phyloP scores from a whole-genome alignment of 2,888 invertebrate species.

The Drosophila macrospina region DNA sequence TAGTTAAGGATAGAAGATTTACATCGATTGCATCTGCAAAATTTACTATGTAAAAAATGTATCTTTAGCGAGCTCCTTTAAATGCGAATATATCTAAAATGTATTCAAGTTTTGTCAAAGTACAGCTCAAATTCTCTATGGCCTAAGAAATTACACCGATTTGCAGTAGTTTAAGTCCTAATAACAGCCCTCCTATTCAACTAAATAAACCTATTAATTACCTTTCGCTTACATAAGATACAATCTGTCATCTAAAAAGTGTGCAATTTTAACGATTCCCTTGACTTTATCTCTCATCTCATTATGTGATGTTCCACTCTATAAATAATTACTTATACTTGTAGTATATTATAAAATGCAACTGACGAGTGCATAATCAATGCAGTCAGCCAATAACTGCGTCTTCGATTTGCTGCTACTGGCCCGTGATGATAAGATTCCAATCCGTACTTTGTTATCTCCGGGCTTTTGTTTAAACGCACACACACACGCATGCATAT shows the following conservation, averaged over 20 bases:
- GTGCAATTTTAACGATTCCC: background rate
- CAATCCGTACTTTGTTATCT: background rate
- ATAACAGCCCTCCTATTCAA: too few relatives aligned
- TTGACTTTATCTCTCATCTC: background rate
- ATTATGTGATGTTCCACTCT: background rate
- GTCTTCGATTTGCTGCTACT: conserved; percentile 8
- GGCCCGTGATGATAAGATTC: conserved; percentile 30
- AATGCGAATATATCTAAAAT: too few relatives aligned
- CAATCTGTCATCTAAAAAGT: background rate
- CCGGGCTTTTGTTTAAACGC: conserved; percentile 2
- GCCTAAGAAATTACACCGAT: too few relatives aligned
- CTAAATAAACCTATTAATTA: too few relatives aligned
- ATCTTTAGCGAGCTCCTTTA: too few relatives aligned
- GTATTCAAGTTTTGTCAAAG: too few relatives aligned
- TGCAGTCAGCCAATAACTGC: conserved; percentile 35
- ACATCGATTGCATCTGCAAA: too few relatives aligned
- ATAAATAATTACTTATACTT: background rate
- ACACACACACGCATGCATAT: background rate
- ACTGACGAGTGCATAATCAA: conserved; percentile 27
- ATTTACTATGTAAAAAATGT: too few relatives aligned
- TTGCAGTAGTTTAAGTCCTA: too few relatives aligned
- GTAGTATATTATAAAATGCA: background rate
- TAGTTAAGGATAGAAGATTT: too few relatives aligned
- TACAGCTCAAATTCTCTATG: too few relatives aligned
- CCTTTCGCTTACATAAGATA: background rate